Evolutionary conservation across 2,797 vertebrate genomes (phyloP), one percentile per base, ranked within the genome.

Genomic region (Benthosema pterotum): DNA sequence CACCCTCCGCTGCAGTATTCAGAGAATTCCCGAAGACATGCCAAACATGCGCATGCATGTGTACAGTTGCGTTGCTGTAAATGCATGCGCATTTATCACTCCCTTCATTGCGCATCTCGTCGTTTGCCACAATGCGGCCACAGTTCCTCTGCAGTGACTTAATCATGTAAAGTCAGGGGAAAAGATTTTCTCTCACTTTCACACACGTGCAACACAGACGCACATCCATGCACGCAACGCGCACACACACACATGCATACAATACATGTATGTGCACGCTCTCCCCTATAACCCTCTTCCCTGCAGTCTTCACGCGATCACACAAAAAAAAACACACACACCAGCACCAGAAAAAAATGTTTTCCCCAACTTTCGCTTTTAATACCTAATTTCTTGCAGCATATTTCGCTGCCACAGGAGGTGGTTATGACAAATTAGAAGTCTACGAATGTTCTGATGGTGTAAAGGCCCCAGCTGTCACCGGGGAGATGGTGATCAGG

Each of bases 391-490:
- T 87, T 94, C 89, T n/a, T 89, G 93, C 92, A 94, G 95, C 97
- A 98, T 97, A 96, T 98, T 99, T 98, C 91, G 89, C 92, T 98
- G 94, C 96, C 96, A 97, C 96, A 96, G 96, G 97, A 98, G 97
- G 97, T 96, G 94, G 95, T 97, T 97, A 97, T 98, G 97, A 99
- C 97, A 98, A 99, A 99, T 99, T 98, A 98, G 95, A 97, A 98
- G 97, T 95, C 95, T 96, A 95, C 95, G 95, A 95, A 96, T 97
- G 96, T 95, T 98, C 95, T 94, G 95, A 96, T 96, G 96, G 96
- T 97, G 94, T 95, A 96, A 96, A 98, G 95, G 93, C 95, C 92
- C 95, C 97, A 99, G 97, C 97, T 99, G 97, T 99, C 97, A 96
- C 94, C 86, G 84, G 95, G 95, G 96, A 98, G 94, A 95, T 92